Conservation (phyloP, 2,797 vertebrate genomes). For the Hypotaenidia philippensis region DNA sequence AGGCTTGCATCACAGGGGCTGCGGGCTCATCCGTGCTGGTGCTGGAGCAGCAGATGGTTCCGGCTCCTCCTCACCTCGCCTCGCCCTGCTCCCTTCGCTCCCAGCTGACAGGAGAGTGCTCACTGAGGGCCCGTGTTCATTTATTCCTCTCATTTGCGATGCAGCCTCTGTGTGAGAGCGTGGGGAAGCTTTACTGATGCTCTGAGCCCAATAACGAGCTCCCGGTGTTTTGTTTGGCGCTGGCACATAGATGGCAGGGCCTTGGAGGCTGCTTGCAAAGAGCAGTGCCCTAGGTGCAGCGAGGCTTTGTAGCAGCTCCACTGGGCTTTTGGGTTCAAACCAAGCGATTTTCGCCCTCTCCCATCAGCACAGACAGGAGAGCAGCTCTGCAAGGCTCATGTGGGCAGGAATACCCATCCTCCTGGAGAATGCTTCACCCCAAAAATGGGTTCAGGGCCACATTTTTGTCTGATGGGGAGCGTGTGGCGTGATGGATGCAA, state of each 20-base stretch:
- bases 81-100: accelerated
- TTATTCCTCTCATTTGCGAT: neutral
- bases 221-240: accelerated
- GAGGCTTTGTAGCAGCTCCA: neutral
- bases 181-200: neutral
- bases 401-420: neutral
- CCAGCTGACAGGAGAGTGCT: neutral
- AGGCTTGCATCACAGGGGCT: accelerated
- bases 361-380: neutral
- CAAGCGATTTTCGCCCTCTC: neutral
- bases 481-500: neutral
- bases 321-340: neutral
- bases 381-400: neutral
- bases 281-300: neutral
- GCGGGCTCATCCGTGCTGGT: accelerated
- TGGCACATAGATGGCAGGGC: neutral
- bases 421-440: neutral
- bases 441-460: neutral
- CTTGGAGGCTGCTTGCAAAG: neutral
- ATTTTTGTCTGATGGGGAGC: neutral
- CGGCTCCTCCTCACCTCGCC: neutral
- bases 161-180: neutral
- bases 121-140: neutral
- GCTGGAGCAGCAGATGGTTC: neutral
- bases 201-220: neutral